Base-by-base conservation (phyloP, 2,113 vertebrate species). In the Caloenas nicobarica region DNA sequence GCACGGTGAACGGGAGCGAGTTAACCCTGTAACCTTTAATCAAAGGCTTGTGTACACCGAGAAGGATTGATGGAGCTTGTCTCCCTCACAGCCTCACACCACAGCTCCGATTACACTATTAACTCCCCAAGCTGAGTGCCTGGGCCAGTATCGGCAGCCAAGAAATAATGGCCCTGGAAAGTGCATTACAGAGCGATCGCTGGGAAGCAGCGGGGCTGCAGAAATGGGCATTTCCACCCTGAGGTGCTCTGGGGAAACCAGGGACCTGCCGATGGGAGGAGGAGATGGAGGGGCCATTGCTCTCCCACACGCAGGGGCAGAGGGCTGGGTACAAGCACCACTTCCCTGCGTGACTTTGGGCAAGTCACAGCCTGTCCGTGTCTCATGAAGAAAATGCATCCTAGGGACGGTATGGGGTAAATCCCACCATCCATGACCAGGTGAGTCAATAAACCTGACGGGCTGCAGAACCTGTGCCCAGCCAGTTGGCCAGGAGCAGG, bases 231-330 rank as follows among this genome's bases (percentile, higher is more conserved):
- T 10, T 62, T 65, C 60, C 58, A 91, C 28, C 40, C 46, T 1
- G 0, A 38, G 81, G 38, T 31, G 81, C 84, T 22, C 25, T 1
- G 2, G 70, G 71, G 18, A 82, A 58, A 36, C 8, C 79, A 36
- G 33, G n/a, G 38, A 62, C 13, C 51, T 50, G 70, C n/a, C 1
- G 9, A 5, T 9, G 60, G 42, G 12, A 74, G 44, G 28, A 70
- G 54, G 46, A 73, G 28, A 36, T 1, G 11, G 16, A 4, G 9
- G 17, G 8, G 5, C 31, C 23, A 40, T 16, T 25, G 34, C 56
- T 33, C 16, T 48, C 26, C 38, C 5, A 3, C 3, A 8, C 0
- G 1, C 4, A 3, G 1, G 1, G 42, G 12, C 3, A 2, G 65
- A 51, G 58, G 14, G 14, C 38, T 44, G 62, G 9, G 8, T 33